A percentile compares a stretch with the other conserved stretches of the same genome.
Evolutionary conservation across 2,888 invertebrate genomes (phyloP).

Genomic region (Diaperis boleti): DNA sequence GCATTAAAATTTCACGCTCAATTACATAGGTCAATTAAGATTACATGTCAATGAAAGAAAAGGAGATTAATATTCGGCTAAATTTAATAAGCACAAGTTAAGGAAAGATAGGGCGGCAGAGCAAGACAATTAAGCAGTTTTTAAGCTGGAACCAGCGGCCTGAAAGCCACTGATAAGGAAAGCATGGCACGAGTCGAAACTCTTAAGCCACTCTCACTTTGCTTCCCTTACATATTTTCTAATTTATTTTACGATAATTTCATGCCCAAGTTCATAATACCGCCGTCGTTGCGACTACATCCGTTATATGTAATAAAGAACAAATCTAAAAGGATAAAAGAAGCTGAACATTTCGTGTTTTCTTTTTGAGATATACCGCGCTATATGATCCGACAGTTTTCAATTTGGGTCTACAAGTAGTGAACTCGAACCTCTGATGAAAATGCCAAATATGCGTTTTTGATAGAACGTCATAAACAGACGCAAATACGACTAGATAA

Average conservation of each 20-base stretch:
- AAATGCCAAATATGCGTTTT: background rate
- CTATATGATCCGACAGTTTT: background rate
- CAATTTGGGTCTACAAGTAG: background rate
- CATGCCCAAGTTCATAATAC: constrained; percentile 34
- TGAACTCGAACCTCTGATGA: background rate
- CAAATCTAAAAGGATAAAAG: constrained; percentile 2
- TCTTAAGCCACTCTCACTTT: constrained; percentile 32
- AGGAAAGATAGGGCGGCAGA: constrained; percentile 37
- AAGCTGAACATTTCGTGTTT: background rate
- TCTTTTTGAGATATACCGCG: background rate
- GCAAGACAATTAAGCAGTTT: constrained; percentile 42
- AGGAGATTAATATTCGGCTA: constrained; percentile 53
- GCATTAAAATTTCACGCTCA: constrained; percentile 54
- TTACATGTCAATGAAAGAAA: constrained; percentile 56
- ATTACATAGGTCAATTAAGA: constrained; percentile 55
- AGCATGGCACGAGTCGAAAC: constrained; percentile 32
- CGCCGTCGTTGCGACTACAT: constrained; percentile 15
- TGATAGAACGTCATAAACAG: background rate
- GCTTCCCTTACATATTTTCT: constrained; percentile 41
- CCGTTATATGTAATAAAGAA: constrained; percentile 26
- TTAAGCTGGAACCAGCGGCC: constrained; percentile 39
- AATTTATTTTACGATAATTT: constrained; percentile 42
- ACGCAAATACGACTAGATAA: no score
- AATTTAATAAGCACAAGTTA: constrained; percentile 47
- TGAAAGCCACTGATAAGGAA: constrained; percentile 43